Evolutionary conservation across 2,113 vertebrate species (phyloP).

Genomic region (Genyomyrus donnyi): DNA sequence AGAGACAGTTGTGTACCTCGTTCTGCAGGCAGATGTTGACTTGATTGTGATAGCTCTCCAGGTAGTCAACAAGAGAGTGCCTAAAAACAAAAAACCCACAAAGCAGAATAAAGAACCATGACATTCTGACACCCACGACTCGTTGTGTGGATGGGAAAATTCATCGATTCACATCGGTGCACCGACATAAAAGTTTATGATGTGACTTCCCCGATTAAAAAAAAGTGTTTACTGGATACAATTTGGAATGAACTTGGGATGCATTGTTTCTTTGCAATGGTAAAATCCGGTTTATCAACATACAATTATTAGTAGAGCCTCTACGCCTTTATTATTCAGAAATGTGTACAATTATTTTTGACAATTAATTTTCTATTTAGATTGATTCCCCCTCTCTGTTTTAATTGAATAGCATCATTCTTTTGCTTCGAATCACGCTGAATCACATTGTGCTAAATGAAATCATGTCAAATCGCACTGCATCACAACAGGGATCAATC

Average conservation of each 20-base stretch:
- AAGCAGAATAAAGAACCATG: background rate
- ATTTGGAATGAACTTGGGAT: background rate
- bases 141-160: background rate
- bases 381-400: background rate
- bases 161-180: background rate
- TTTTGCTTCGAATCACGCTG: background rate
- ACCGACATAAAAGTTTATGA: background rate
- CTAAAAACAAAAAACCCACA: conserved; percentile 51
- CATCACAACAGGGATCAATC: background rate
- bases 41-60: conserved; percentile 80
- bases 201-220: background rate
- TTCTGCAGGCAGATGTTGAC: conserved; percentile 72
- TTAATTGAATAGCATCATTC: background rate
- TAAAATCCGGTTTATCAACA: background rate
- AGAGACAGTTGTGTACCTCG: conserved; percentile 63
- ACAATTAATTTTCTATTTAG: background rate
- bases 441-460: background rate
- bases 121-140: background rate
- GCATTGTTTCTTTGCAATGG: background rate
- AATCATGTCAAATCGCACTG: background rate
- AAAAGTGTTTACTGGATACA: background rate
- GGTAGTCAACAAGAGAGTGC: conserved; percentile 73
- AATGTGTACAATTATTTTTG: background rate
- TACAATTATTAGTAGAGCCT: background rate
- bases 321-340: background rate